Evolutionary conservation across 1,140 invertebrate genomes (phyloP), one percentile per base, ranked within the genome.

Genomic region (Pachypeltis micranthus): DNA sequence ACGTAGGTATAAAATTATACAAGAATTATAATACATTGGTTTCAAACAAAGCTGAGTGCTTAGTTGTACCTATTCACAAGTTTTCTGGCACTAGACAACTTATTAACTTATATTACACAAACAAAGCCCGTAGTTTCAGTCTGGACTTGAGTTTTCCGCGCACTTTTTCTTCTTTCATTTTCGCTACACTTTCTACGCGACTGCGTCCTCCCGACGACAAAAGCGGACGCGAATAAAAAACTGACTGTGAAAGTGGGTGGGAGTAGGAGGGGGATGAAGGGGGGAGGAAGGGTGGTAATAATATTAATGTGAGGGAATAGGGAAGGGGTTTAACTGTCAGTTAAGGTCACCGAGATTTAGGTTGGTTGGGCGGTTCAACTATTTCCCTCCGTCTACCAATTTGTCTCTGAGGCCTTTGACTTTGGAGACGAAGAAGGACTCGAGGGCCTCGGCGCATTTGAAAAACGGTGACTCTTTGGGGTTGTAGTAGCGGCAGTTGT

Each of bases 401-500:
- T 86, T 89, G 76, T 90, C 87, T 70, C 89, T 82, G 72, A 91
- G 82, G 75, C 80, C 83, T 77, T 90, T 90, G 60, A 92, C 88
- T 80, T 91, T 91, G 75, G 89, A 87, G 71, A 93, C 91, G 81
- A 97, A 97, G 74, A 87, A 97, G n/a, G 86, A 86, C 77, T 98
- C 94, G 31, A 98, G 77, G 26, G 87, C 85, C 74, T 96, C 91
- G 2, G 95, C 96, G 79, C 92, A 96, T 69, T 93, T 90, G 75
- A 89, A 96, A 75, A 97, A 96, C 54, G 91, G 89, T 19, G 93
- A 93, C 73, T 95, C 92, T 71, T 89, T 88, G 28, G 93, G 89
- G 79, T 98, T 98, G 75, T 95, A 98, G 70, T 93, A 93, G 61
- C 93, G 85, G 81, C 94, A 97, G 76, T 98, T 98, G 75, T 98